A percentile compares a stretch with the other conserved stretches of the same genome.
Evolutionary conservation across 2,113 vertebrate species (phyloP).

Genomic region (Ophthalmolycus amberensis): DNA sequence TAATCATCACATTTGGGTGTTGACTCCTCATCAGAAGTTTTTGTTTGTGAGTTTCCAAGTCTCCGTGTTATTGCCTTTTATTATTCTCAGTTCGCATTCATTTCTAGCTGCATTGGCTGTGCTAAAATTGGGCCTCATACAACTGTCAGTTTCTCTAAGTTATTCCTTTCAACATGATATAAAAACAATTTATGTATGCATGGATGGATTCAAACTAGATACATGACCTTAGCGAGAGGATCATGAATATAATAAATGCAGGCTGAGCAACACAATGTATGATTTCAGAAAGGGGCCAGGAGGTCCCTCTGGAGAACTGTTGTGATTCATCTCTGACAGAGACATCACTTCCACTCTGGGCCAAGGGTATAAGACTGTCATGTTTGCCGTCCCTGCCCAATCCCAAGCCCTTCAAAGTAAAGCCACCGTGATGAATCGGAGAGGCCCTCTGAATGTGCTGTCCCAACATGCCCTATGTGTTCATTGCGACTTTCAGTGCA

Average conservation of each 20-base stretch:
- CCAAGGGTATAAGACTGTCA: constrained; percentile 73
- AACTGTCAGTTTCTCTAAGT: constrained; percentile 28
- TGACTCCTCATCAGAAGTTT: constrained; percentile 15
- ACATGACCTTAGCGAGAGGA: constrained; percentile 37
- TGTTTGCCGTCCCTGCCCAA: constrained; percentile 67
- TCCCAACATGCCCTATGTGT: constrained; percentile 52
- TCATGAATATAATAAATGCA: constrained; percentile 64
- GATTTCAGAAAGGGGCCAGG: constrained; percentile 69
- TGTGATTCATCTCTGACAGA: constrained; percentile 77
- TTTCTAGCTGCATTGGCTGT: neutral
- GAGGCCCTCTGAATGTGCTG: constrained; percentile 25
- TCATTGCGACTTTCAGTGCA: neutral
- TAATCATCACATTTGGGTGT: neutral
- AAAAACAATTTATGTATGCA: constrained; percentile 48
- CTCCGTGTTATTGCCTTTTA: constrained; percentile 23
- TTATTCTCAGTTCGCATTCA: constrained; percentile 23
- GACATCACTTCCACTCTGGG: constrained; percentile 71
- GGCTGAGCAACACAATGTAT: constrained; percentile 63
- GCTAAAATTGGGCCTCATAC: constrained; percentile 30
- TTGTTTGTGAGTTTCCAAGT: constrained; percentile 20
- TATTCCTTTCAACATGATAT: constrained; percentile 37
- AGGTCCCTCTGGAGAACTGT: constrained; percentile 56
- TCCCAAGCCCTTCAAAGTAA: constrained; percentile 70
- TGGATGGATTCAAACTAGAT: constrained; percentile 42
- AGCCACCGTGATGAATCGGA: constrained; percentile 76